Percentiles rank a stretch among this genome's conserved stretches.
Conservation (phyloP, 2,113 vertebrate genomes). For the Pipra filicauda region DNA sequence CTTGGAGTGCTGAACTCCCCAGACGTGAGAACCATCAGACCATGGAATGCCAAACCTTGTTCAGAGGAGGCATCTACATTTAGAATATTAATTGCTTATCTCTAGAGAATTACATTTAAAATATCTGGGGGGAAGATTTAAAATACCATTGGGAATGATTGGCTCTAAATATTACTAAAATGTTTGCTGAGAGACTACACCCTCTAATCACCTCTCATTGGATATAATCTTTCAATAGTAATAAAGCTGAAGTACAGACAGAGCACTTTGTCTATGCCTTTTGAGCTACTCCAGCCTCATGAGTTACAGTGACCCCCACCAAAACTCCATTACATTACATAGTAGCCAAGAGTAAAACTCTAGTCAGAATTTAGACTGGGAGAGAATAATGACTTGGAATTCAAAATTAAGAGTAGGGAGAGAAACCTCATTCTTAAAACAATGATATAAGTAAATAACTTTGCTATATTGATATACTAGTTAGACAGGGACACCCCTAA, state of each 20-base stretch:
- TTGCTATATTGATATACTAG: neutral
- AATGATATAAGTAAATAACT: neutral
- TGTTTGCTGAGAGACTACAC: neutral
- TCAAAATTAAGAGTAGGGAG: neutral
- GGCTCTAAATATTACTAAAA: neutral
- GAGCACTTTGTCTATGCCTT: neutral
- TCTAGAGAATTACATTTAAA: neutral
- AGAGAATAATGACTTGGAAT: neutral
- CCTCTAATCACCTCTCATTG: neutral
- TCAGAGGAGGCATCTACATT: neutral
- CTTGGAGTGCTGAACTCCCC: neutral
- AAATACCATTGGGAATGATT: neutral
- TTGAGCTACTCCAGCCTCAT: neutral
- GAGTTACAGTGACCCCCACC: neutral
- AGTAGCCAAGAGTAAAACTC: neutral
- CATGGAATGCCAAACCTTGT: neutral
- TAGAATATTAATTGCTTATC: neutral
- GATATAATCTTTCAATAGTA: neutral
- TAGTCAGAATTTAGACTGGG: neutral
- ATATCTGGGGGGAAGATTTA: neutral
- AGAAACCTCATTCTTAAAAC: neutral
- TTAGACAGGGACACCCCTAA: rapidly evolving
- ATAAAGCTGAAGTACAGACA: neutral
- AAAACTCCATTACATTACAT: neutral
- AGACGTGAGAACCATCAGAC: neutral